These are phyloP conservation scores for Eledona agricola DNA, from an alignment of 2,888 invertebrate genomes.

Conservation along the genomic window DNA sequence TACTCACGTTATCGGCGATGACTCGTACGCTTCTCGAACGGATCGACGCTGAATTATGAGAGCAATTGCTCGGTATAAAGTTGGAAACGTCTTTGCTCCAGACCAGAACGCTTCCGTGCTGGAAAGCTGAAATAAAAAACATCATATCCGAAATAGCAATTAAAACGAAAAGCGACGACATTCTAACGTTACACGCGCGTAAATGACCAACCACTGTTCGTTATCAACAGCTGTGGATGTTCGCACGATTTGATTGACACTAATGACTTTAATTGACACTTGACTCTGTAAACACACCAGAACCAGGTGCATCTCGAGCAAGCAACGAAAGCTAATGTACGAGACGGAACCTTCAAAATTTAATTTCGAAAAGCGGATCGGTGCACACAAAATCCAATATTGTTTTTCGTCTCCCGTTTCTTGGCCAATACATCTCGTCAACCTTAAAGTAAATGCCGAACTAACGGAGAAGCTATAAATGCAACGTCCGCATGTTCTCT, in stretches of 20 bases:
- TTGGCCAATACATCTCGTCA: not conserved
- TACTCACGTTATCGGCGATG: constrained; percentile 53
- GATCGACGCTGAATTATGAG: constrained; percentile 44
- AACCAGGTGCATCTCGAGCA: too few species aligned
- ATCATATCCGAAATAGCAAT: constrained; percentile 4
- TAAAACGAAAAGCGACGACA: constrained; percentile 18
- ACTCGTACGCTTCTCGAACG: constrained; percentile 53
- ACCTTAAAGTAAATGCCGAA: constrained; percentile 4
- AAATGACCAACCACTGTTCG: too few species aligned
- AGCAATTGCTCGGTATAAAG: constrained; percentile 42
- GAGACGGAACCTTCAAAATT: constrained; percentile 10
- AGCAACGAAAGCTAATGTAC: constrained; percentile 10
- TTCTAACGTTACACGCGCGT: too few species aligned
- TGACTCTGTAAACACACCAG: too few species aligned
- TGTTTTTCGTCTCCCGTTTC: not conserved
- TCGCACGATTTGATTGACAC: constrained; percentile 21
- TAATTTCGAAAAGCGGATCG: constrained; percentile 17
- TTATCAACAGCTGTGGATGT: constrained; percentile 15
- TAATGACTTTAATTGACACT: constrained; percentile 16
- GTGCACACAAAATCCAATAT: constrained; percentile 20
- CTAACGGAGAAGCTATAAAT: constrained; percentile 2
- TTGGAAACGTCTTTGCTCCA: constrained; percentile 44
- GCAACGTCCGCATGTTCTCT: not conserved
- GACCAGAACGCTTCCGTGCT: constrained; percentile 41
- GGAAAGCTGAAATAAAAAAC: constrained; percentile 27